Percentiles rank a stretch among this genome's conserved stretches.
phyloP scores from a whole-genome alignment of 2,797 vertebrate species.

The Ceyx erithaca region DNA sequence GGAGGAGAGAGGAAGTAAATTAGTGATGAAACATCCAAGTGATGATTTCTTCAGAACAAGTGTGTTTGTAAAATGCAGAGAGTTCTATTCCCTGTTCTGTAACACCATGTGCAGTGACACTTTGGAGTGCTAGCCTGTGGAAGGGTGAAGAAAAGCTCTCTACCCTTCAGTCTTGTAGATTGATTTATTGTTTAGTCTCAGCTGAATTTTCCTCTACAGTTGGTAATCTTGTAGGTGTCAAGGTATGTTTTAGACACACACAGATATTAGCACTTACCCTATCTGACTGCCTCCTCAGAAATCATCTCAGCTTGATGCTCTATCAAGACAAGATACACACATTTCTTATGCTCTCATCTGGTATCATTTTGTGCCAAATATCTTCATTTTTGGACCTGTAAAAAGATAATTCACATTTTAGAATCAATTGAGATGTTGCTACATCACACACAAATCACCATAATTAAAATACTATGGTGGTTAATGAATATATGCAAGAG shows the following conservation, averaged over 20 bases:
- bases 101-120: not conserved
- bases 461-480: not conserved
- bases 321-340: not conserved
- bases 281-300: not conserved
- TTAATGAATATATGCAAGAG: not conserved
- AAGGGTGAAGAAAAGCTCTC: not conserved
- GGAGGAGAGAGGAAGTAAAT: not conserved
- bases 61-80: not conserved
- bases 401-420: not conserved
- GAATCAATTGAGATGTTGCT: not conserved
- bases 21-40: not conserved
- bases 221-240: not conserved
- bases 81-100: not conserved
- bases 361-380: not conserved
- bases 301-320: not conserved
- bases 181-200: not conserved
- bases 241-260: not conserved
- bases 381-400: not conserved
- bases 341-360: not conserved
- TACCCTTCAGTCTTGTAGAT: not conserved
- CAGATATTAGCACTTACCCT: not conserved
- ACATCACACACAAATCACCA: rapidly evolving
- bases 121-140: not conserved
- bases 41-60: too few species aligned
- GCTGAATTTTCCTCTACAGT: not conserved